Percentiles rank a stretch among this genome's conserved stretches.
Conservation (phyloP, 2,797 vertebrate genomes). For the Coracias cyanogaster region DNA sequence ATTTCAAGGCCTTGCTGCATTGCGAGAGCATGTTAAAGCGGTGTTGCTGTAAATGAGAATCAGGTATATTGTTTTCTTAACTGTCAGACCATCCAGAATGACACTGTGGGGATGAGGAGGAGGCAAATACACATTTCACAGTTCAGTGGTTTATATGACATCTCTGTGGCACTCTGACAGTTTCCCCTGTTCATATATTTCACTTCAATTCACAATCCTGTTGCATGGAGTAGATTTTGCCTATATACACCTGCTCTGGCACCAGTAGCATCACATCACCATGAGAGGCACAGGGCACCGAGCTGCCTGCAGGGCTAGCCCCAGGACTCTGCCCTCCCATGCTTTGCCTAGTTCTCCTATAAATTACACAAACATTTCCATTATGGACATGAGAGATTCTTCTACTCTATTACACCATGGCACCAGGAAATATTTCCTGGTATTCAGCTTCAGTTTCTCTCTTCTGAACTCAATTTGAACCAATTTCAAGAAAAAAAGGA, state of each 20-base stretch:
- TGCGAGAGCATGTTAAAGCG: neutral
- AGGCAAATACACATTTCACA: conserved; percentile 50
- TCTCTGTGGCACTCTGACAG: neutral
- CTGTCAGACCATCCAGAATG: conserved; percentile 16
- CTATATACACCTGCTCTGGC: conserved; percentile 22
- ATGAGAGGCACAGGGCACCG: neutral
- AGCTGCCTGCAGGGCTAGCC: conserved; percentile 7
- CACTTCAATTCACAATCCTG: conserved; percentile 39
- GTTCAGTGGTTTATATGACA: conserved; percentile 50
- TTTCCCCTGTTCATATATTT: conserved; percentile 23
- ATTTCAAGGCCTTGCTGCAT: conserved; percentile 1
- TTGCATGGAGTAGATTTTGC: conserved; percentile 28
- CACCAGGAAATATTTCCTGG: conserved; percentile 4
- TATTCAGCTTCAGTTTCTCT: neutral
- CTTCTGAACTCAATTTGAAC: neutral
- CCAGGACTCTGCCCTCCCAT: neutral
- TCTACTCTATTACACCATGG: neutral
- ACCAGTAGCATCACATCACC: neutral
- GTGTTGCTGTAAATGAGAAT: conserved; percentile 19
- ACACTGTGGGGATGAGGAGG: neutral
- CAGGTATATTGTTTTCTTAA: conserved; percentile 25
- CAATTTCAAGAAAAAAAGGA: neutral
- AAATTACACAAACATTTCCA: conserved; percentile 38
- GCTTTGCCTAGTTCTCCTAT: neutral
- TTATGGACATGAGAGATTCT: conserved; percentile 11